A percentile compares a stretch with the other conserved stretches of the same genome.
Conservation (phyloP, 2,888 invertebrate species). For the Drepana falcataria region DNA sequence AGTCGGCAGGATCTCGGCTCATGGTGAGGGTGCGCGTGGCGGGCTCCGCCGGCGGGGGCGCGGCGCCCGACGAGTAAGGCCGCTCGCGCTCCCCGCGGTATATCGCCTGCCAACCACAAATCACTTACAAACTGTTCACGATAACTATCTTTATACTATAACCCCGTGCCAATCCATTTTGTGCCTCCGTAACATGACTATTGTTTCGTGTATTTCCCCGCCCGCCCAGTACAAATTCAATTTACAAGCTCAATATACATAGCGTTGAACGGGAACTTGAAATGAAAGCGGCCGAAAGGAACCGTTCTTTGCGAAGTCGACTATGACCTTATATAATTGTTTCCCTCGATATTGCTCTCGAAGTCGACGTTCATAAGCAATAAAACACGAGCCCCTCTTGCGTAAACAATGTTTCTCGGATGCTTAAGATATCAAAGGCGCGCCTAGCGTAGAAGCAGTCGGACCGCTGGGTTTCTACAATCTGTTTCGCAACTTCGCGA, state of each 20-base stretch:
- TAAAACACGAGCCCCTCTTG: constrained; percentile 42
- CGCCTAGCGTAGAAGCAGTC: not conserved
- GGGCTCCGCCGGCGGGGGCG: constrained; percentile 84
- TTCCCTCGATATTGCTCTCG: constrained; percentile 41
- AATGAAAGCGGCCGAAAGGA: constrained; percentile 16
- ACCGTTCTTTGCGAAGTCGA: constrained; percentile 25
- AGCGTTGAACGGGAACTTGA: constrained; percentile 13
- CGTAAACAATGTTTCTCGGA: constrained; percentile 46
- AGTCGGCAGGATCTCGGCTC: constrained; percentile 89
- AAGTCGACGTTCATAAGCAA: constrained; percentile 42
- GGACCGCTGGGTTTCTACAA: not conserved
- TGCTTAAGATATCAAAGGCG: constrained; percentile 51
- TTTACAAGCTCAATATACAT: constrained; percentile 5
- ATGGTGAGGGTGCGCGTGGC: constrained; percentile 91
- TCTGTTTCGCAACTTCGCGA: not conserved
- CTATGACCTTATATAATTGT: constrained; percentile 32
- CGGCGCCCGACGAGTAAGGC: constrained; percentile 77
- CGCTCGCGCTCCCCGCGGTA: constrained; percentile 76
- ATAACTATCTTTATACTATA: not conserved
- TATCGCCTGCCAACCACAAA: constrained; percentile 53
- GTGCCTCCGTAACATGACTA: not conserved
- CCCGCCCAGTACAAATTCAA: not conserved
- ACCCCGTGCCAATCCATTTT: not conserved
- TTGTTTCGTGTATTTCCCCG: not conserved
- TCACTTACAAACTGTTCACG: not conserved